Evolutionary conservation across 2,888 invertebrate genomes (phyloP).

Genomic region (Tetramorium bicarinatum): DNA sequence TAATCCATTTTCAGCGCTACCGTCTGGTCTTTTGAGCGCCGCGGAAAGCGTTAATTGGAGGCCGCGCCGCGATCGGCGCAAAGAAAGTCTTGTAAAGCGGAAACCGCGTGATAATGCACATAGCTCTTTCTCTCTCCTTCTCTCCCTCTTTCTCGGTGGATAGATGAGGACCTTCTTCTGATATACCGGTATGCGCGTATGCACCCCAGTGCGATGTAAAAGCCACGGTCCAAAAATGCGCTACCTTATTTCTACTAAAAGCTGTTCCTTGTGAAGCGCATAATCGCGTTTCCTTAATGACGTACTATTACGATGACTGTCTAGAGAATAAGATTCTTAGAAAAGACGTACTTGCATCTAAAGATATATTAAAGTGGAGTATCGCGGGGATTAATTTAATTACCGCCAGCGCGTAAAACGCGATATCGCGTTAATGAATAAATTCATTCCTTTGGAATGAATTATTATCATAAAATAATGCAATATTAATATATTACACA

Average conservation of each 20-base stretch:
- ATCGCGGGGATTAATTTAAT: not conserved
- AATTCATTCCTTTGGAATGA: not conserved
- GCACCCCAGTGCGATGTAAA: conserved; percentile 38
- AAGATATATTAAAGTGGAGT: conserved; percentile 14
- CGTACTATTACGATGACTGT: not conserved
- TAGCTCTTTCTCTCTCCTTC: conserved; percentile 52
- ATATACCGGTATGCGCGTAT: not conserved
- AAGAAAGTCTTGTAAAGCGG: conserved; percentile 78
- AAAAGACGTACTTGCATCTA: not conserved
- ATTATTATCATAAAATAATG: not conserved
- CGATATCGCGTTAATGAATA: not conserved
- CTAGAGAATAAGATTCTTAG: not conserved
- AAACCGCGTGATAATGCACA: conserved; percentile 70
- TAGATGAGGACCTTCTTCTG: conserved; percentile 57
- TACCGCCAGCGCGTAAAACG: not conserved
- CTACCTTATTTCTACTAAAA: conserved; percentile 56
- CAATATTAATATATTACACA: not conserved
- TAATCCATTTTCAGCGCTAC: conserved; percentile 77
- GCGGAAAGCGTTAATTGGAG: conserved; percentile 83
- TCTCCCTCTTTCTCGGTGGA: conserved; percentile 69
- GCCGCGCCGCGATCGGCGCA: conserved; percentile 75
- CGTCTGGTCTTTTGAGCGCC: conserved; percentile 77
- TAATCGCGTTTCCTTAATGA: conserved; percentile 50
- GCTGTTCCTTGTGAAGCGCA: conserved; percentile 37
- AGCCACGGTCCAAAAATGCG: conserved; percentile 41